These are phyloP conservation scores for Pseudochromis fuscus DNA, from an alignment of 2,797 vertebrate genomes.

Conservation along the genomic window DNA sequence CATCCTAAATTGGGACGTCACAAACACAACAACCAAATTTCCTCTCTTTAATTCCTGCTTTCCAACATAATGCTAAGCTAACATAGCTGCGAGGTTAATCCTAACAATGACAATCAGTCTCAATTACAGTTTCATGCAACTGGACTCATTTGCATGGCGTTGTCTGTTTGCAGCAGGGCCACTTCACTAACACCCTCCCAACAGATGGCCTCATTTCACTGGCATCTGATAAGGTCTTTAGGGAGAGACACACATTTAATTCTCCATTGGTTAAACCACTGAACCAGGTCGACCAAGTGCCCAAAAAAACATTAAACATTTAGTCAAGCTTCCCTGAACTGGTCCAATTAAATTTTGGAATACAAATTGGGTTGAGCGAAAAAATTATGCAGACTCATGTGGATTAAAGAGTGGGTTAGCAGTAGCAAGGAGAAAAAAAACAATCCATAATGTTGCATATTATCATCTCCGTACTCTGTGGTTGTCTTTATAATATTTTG, in stretches of 20 bases:
- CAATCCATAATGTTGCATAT: background rate
- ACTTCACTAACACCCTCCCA: conserved; percentile 46
- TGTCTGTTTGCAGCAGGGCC: conserved; percentile 31
- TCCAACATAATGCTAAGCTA: background rate
- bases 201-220: conserved; percentile 70
- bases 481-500: background rate
- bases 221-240: conserved; percentile 62
- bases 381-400: conserved; percentile 12
- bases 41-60: conserved; percentile 1
- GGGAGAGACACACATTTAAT: conserved; percentile 68
- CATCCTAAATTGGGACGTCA: too few species aligned
- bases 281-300: conserved; percentile 66
- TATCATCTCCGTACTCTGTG: background rate
- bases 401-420: conserved; percentile 28
- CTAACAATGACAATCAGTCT: conserved; percentile 4
- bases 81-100: background rate
- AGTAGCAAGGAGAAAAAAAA: conserved; percentile 8
- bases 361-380: conserved; percentile 31
- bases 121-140: conserved; percentile 28
- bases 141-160: conserved; percentile 29
- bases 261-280: conserved; percentile 70
- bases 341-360: conserved; percentile 51
- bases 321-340: conserved; percentile 57
- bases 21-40: background rate
- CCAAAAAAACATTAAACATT: conserved; percentile 60